phyloP scores from a whole-genome alignment of 2,113 vertebrate genomes.

The Sula dactylatra region DNA sequence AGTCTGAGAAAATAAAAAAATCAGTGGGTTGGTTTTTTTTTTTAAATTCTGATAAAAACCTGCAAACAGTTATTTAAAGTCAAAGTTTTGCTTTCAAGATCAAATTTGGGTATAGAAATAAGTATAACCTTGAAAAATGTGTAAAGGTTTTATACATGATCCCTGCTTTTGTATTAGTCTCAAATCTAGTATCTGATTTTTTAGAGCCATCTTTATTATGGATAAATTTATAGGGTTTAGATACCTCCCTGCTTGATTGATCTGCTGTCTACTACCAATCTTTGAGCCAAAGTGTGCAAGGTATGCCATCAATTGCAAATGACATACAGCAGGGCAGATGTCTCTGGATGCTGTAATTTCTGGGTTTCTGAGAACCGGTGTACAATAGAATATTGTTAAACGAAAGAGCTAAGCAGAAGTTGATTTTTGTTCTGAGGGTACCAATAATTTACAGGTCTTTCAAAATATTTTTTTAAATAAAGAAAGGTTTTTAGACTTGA shows the following conservation, averaged over 20 bases:
- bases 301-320: neutral
- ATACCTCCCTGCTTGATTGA: neutral
- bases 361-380: neutral
- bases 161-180: neutral
- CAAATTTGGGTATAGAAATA: neutral
- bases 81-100: neutral
- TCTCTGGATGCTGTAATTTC: neutral
- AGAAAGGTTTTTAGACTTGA: neutral
- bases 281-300: neutral
- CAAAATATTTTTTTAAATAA: no score
- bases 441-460: neutral
- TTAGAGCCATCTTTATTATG: neutral
- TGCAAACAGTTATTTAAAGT: neutral
- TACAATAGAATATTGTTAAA: neutral
- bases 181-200: neutral
- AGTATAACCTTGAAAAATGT: neutral
- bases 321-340: neutral
- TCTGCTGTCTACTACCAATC: neutral
- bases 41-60: neutral
- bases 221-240: neutral
- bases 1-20: neutral
- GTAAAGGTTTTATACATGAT: neutral
- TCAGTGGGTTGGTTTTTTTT: fast-evolving
- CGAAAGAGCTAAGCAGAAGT: neutral
- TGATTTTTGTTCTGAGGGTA: neutral